Conservation (phyloP, 2,113 vertebrate genomes). For the Columbina picui region DNA sequence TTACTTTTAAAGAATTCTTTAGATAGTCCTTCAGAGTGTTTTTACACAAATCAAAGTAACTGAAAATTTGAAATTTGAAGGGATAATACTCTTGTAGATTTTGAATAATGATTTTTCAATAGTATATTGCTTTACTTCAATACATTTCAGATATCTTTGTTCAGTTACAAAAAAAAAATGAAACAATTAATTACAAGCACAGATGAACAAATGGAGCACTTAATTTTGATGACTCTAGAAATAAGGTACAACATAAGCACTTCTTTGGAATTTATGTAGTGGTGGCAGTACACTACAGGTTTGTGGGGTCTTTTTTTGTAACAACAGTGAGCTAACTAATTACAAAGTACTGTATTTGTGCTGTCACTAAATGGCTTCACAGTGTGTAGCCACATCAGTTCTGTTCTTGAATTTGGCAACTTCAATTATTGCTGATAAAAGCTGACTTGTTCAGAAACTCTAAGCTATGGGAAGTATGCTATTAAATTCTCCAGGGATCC, state of each 20-base stretch:
- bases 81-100: not conserved
- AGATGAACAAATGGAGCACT: constrained; percentile 34
- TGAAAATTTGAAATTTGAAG: constrained; percentile 44
- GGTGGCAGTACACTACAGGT: not conserved
- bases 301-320: not conserved
- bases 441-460: constrained; percentile 37
- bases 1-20: not conserved
- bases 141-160: not conserved
- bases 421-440: constrained; percentile 66
- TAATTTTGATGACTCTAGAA: constrained; percentile 10
- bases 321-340: constrained; percentile 31
- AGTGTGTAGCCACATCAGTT: constrained; percentile 52
- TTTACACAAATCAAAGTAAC: not conserved
- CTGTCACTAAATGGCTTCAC: constrained; percentile 41
- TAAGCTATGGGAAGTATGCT: constrained; percentile 33
- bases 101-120: not conserved
- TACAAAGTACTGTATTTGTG: constrained; percentile 25
- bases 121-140: not conserved
- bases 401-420: constrained; percentile 56
- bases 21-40: not conserved
- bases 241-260: not conserved
- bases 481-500: constrained; percentile 52
- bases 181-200: not conserved
- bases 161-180: not conserved
- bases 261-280: not conserved